Conservation (phyloP, 2,113 vertebrate genomes). For the Hippocampus comes region DNA sequence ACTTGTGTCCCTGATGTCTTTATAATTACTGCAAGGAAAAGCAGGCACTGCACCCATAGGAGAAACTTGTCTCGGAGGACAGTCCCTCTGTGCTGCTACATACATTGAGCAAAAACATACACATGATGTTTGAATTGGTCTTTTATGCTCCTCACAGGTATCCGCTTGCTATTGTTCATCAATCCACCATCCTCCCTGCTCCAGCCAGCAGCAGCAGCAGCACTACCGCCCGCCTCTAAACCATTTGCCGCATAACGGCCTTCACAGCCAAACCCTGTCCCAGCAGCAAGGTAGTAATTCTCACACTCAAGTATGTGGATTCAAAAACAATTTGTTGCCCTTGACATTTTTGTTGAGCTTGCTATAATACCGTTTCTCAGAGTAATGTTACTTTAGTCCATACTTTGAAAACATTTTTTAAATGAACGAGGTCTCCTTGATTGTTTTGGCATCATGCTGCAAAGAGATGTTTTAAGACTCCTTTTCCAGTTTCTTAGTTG, state of each 20-base stretch:
- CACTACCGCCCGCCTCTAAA: conserved; percentile 75
- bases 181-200: conserved; percentile 82
- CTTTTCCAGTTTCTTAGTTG: conserved; percentile 19
- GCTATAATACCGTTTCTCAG: not conserved
- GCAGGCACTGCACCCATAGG: too few relatives aligned
- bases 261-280: conserved; percentile 83
- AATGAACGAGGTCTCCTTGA: not conserved
- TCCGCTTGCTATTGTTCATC: conserved; percentile 87
- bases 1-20: too few relatives aligned
- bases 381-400: not conserved
- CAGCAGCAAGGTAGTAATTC: conserved; percentile 84
- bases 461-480: conserved; percentile 6
- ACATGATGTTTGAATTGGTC: conserved; percentile 1
- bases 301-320: conserved; percentile 1
- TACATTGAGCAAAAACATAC: too few relatives aligned
- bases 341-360: not conserved
- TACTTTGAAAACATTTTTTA: too few relatives aligned
- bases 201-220: conserved; percentile 81
- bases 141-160: conserved; percentile 70
- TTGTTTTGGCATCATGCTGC: not conserved
- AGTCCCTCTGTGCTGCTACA: too few relatives aligned
- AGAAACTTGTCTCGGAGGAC: too few relatives aligned
- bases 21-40: too few relatives aligned
- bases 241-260: conserved; percentile 82
- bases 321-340: not conserved